Evolutionary conservation across 1,140 invertebrate genomes (phyloP).

Genomic region (Drosophila insularis): DNA sequence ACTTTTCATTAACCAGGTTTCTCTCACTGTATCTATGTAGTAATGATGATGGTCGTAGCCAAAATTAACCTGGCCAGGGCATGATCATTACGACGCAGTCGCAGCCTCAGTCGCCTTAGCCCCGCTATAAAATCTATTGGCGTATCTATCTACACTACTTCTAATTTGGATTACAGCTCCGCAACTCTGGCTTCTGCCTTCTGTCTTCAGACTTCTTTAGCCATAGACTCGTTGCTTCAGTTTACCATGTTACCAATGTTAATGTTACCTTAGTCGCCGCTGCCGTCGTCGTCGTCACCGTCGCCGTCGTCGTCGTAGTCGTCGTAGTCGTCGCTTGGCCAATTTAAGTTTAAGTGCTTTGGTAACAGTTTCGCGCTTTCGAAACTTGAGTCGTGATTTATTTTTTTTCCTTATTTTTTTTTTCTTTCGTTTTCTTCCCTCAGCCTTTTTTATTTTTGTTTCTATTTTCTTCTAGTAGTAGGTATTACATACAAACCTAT

Average conservation of each 20-base stretch:
- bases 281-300: background rate
- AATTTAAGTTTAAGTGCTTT: conserved; percentile 81
- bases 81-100: conserved; percentile 70
- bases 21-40: conserved; percentile 43
- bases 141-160: conserved; percentile 81
- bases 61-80: conserved; percentile 76
- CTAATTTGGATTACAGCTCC: conserved; percentile 64
- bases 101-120: conserved; percentile 19
- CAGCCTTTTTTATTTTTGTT: conserved; percentile 1
- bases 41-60: conserved; percentile 64
- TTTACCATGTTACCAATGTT: conserved; percentile 33
- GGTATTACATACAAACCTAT: conserved; percentile 6
- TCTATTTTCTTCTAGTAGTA: background rate
- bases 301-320: background rate
- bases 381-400: conserved; percentile 80
- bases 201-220: too few relatives aligned
- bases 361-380: conserved; percentile 81
- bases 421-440: conserved; percentile 5
- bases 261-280: conserved; percentile 42
- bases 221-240: conserved; percentile 12
- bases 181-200: conserved; percentile 1
- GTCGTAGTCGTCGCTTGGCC: conserved; percentile 58
- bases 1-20: background rate
- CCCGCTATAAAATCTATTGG: conserved; percentile 77
- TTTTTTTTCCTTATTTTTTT: conserved; percentile 39